Base-by-base conservation (phyloP, 2,888 invertebrate species). In the Pinctada fucata region DNA sequence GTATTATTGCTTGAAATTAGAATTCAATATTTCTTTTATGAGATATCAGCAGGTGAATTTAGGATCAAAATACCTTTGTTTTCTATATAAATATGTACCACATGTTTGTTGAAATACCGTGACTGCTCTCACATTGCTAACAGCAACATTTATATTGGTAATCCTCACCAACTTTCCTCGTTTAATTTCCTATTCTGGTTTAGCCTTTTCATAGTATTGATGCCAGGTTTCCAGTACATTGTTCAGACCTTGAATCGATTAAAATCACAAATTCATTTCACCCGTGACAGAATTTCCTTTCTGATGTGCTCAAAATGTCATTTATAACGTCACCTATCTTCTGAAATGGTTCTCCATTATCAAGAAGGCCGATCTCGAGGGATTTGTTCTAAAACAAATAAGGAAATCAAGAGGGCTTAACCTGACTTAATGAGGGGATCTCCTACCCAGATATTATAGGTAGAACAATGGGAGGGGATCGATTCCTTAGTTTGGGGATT, bases 201-300 rank as follows among this genome's bases (percentile, higher is more conserved):
- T 58, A 58, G 6, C 31, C 8, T 58, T 10, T 58, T 58, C 58
- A 58, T 58, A 58, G 58, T 58, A 10, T 6, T 10, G 6, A 13
- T 58, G 6, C 58, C 13, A 58, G 58, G 58, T 58, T 10, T 58
- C 58, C 6, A 58, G 6, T 10, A 58, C 58, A 58, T 58, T 58
- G 58, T 58, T 58, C 58, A 58, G 13, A 6, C 58, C 13, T 58
- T 6, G 58, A 10, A 58, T 58, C 58, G 13, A 58, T 58, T 58
- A 58, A 58, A 58, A 58, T 58, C 58, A 13, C 58, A 58, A 58
- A 58, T 58, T 58, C 58, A 58, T 58, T 58, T 58, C 58, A 58
- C 58, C 58, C 13, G 13, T 58, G 58, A 58, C 58, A 58, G 58
- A 13, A 10, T 58, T 6, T 13, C 8, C 6, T 58, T 58, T 6